A percentile compares a stretch with the other conserved stretches of the same genome.
phyloP scores from a whole-genome alignment of 2,797 vertebrate species.

The Gila robusta region DNA sequence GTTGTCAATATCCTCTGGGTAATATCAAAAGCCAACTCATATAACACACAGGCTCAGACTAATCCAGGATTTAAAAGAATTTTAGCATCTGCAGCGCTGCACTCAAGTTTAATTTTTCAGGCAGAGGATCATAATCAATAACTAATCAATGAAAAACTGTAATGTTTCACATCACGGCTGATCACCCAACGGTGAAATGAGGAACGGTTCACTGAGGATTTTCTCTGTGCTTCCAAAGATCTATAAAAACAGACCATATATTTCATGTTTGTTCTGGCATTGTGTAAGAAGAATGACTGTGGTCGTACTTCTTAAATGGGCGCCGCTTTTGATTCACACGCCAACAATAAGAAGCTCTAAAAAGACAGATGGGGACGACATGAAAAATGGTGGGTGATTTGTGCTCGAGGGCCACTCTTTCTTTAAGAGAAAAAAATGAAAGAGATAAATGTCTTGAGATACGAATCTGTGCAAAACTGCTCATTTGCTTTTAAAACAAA shows the following conservation, averaged over 20 bases:
- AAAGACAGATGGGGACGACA: constrained; percentile 42
- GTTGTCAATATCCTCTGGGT: constrained; percentile 37
- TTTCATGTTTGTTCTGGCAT: constrained; percentile 51
- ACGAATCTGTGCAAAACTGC: constrained; percentile 10
- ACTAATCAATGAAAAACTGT: constrained; percentile 45
- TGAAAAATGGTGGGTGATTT: constrained; percentile 46
- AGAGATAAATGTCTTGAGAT: constrained; percentile 37
- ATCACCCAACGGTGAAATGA: constrained; percentile 50
- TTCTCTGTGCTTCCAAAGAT: constrained; percentile 12
- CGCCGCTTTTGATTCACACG: constrained; percentile 41
- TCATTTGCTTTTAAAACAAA: constrained; percentile 38
- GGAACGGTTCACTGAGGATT: constrained; percentile 19
- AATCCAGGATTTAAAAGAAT: constrained; percentile 48
- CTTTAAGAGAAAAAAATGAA: constrained; percentile 17
- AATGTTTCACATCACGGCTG: constrained; percentile 41
- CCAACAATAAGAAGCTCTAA: constrained; percentile 24
- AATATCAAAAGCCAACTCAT: constrained; percentile 31
- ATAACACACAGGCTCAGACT: constrained; percentile 26
- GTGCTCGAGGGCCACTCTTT: constrained; percentile 30
- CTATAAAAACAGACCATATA: constrained; percentile 39
- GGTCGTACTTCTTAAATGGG: constrained; percentile 34
- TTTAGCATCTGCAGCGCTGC: not conserved
- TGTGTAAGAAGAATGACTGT: constrained; percentile 42
- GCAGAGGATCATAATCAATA: constrained; percentile 35
- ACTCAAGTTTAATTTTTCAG: constrained; percentile 11